Percentiles rank a stretch among this genome's conserved stretches.
These are phyloP conservation scores for Poecilia latipinna DNA, from an alignment of 2,113 vertebrate species.

Conservation along the genomic window DNA sequence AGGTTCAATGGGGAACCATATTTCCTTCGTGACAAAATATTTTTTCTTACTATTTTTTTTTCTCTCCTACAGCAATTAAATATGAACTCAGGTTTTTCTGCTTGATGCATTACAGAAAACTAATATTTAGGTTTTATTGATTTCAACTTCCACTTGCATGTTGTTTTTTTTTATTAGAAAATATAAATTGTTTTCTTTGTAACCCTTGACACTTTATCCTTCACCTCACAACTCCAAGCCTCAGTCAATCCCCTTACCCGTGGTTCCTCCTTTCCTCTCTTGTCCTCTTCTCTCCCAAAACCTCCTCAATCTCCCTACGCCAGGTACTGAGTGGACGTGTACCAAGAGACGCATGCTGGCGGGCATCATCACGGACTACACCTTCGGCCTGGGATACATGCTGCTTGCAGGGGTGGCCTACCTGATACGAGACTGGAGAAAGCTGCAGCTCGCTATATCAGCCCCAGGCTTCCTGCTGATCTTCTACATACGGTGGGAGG, in stretches of 20 bases:
- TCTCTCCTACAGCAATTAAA: too few relatives aligned
- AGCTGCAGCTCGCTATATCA: conserved; percentile 88
- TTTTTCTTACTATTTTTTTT: too few relatives aligned
- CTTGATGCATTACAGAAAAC: neutral
- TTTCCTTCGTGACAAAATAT: too few relatives aligned
- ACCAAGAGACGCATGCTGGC: conserved; percentile 84
- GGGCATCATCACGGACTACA: conserved; percentile 83
- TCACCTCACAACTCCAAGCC: conserved; percentile 18
- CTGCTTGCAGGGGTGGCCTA: conserved; percentile 87
- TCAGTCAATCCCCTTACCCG: conserved; percentile 7
- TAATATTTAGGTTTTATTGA: neutral
- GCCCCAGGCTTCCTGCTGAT: conserved; percentile 84
- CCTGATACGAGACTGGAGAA: conserved; percentile 88
- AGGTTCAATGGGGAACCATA: too few relatives aligned
- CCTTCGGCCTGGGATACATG: conserved; percentile 88
- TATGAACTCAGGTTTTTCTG: too few relatives aligned
- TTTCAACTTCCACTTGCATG: neutral
- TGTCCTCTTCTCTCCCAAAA: conserved; percentile 3
- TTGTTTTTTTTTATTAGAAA: neutral
- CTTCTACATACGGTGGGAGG: conserved; percentile 87
- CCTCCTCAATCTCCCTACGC: conserved; percentile 7
- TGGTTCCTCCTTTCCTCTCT: conserved; percentile 4
- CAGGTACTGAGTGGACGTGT: conserved; percentile 92
- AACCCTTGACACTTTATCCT: conserved; percentile 22
- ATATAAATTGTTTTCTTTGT: conserved; percentile 1